Evolutionary conservation across 2,888 invertebrate genomes (phyloP).

Genomic region (Caenorhabditis auriculariae): DNA sequence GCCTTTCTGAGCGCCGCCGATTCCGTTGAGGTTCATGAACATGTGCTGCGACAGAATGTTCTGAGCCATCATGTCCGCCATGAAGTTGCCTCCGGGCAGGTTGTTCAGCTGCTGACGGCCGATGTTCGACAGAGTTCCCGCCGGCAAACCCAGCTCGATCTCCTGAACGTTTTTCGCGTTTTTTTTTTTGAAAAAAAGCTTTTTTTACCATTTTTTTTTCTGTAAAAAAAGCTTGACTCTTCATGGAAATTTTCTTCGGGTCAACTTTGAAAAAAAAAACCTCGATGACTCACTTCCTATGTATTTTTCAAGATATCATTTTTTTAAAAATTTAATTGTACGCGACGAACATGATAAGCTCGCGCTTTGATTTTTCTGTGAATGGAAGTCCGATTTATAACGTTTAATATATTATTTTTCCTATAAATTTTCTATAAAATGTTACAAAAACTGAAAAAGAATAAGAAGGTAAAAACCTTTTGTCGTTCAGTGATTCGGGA

Average conservation of each 20-base stretch:
- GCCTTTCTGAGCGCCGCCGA: background rate
- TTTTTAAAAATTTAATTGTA: background rate
- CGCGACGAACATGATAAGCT: background rate
- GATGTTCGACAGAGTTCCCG: conserved; percentile 43
- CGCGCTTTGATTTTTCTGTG: background rate
- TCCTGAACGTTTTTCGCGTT: conserved; percentile 15
- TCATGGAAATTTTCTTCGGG: no score
- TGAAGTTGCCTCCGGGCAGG: conserved; percentile 38
- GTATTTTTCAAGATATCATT: no score
- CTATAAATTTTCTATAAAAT: background rate
- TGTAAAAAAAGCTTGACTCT: no score
- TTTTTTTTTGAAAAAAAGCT: no score
- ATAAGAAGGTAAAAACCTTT: conserved; percentile 5
- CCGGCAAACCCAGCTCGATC: conserved; percentile 44
- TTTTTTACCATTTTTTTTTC: no score
- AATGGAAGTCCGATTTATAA: no score
- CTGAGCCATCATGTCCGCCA: conserved; percentile 48
- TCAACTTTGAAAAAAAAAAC: no score
- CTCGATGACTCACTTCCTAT: no score
- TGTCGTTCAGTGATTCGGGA: conserved; percentile 50
- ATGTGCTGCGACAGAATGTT: conserved; percentile 38
- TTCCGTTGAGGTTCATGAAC: conserved; percentile 25
- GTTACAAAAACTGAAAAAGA: background rate
- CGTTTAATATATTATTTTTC: no score
- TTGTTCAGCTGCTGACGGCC: conserved; percentile 30